Percentiles rank a stretch among this genome's conserved stretches.
Evolutionary conservation across 1,140 invertebrate species (phyloP).

Genomic region (Drosophila triauraria): DNA sequence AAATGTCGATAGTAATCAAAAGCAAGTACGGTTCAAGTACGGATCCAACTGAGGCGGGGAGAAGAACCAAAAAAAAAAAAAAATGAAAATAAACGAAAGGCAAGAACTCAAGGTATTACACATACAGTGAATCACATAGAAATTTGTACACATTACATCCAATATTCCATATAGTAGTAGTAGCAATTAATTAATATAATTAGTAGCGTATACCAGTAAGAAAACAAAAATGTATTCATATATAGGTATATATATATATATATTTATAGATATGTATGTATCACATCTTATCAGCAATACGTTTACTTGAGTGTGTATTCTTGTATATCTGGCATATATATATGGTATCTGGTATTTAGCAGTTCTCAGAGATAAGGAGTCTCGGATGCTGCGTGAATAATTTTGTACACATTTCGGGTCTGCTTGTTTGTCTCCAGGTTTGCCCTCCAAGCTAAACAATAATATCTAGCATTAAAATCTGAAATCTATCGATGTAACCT

Average conservation of each 20-base stretch:
- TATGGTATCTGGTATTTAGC: constrained; percentile 45
- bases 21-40: constrained; percentile 26
- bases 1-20: constrained; percentile 51
- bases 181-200: constrained; percentile 76
- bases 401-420: constrained; percentile 39
- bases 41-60: constrained; percentile 25
- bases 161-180: constrained; percentile 82
- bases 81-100: constrained; percentile 17
- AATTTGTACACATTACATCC: constrained; percentile 84
- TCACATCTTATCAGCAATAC: constrained; percentile 62
- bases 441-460: constrained; percentile 10
- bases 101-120: constrained; percentile 66
- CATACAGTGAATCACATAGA: constrained; percentile 85
- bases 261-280: constrained; percentile 56
- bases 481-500: background rate
- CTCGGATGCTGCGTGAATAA: constrained; percentile 34
- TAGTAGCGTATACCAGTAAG: constrained; percentile 74
- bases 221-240: constrained; percentile 64
- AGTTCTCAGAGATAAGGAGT: constrained; percentile 34
- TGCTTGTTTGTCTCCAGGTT: constrained; percentile 16
- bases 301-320: constrained; percentile 56
- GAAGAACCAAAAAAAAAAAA: constrained; percentile 1
- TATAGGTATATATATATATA: constrained; percentile 65
- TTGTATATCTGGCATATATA: constrained; percentile 47
- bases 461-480: constrained; percentile 1